Evolutionary conservation across 2,888 invertebrate genomes (phyloP), one percentile per base, ranked within the genome.

Genomic region (Cerastis rubricosa): DNA sequence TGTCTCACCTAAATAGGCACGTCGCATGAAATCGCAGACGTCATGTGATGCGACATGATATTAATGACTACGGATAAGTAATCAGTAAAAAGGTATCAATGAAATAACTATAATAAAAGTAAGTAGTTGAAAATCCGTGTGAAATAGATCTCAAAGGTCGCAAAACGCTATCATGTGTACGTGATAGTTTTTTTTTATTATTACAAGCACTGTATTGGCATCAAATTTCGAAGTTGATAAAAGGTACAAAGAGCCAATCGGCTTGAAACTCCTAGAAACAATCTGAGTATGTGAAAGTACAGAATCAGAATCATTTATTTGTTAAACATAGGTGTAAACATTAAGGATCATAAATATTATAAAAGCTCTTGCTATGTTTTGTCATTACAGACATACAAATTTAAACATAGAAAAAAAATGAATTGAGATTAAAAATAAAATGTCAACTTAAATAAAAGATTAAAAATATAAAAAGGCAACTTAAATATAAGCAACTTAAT

Each of bases 21-120:
- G 11, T 14, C 43, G 43, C 45, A 9, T 19, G n/a, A 43, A 40
- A n/a, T 64, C 7, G 40, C 63, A 40, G 59, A 35, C 40, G 8
- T 72, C 59, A 43, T 29, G 22, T 43, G 43, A 43, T 61, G 29
- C 2, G 0, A 43, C 74, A 49, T 19, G 2, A 43, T 43, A 49
- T 40, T 40, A 49, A 61, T 73, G 49, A 47, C 35, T 49, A 71
- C 5, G 11, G 17, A 59, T 72, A 74, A 43, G 22, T 49, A 49
- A 43, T 49, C 25, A 40, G 35, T 40, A 22, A 43, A 17, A 22
- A 47, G 63, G 25, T 29, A 47, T 47, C 47, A 14, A 12, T 63
- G 12, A 66, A 66, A 71, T n/a, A 66, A 66, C n/a, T 40, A 9
- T 14, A 43, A 22, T 51, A 22, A 71, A 71, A 45, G 9, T 72